These are phyloP conservation scores for Scomberomorus guttatus DNA, from an alignment of 2,797 vertebrate species.

Conservation along the genomic window DNA sequence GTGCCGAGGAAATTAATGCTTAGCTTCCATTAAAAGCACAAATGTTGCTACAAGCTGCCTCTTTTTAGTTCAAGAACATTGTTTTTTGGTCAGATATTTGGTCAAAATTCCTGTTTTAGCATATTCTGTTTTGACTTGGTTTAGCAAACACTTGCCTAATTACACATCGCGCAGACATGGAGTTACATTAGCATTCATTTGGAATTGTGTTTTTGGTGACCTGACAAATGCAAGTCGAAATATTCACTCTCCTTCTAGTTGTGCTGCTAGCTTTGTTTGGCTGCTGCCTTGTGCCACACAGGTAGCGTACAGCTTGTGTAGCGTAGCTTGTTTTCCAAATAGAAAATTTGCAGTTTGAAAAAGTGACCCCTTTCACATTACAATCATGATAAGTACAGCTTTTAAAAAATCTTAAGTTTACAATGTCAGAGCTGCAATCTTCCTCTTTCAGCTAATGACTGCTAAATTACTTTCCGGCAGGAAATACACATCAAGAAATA, in stretches of 20 bases:
- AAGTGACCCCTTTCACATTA: not conserved
- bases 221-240: not conserved
- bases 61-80: too few species aligned
- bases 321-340: not conserved
- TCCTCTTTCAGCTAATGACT: slow-evolving; percentile 37
- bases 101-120: too few species aligned
- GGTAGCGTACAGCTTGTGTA: not conserved
- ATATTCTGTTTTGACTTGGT: too few species aligned
- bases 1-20: too few species aligned
- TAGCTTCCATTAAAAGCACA: too few species aligned
- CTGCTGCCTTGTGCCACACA: not conserved
- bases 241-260: not conserved
- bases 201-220: not conserved
- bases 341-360: not conserved
- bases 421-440: slow-evolving; percentile 8
- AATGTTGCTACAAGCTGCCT: not conserved
- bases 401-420: not conserved
- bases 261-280: not conserved
- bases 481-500: slow-evolving; percentile 21
- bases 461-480: slow-evolving; percentile 28
- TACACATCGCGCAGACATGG: not conserved
- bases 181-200: not conserved
- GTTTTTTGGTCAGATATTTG: too few species aligned
- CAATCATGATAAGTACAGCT: slow-evolving; percentile 13
- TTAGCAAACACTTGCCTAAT: not conserved